These are phyloP conservation scores for Cottoperca gobio DNA, from an alignment of 2,797 vertebrate genomes.

Conservation along the genomic window DNA sequence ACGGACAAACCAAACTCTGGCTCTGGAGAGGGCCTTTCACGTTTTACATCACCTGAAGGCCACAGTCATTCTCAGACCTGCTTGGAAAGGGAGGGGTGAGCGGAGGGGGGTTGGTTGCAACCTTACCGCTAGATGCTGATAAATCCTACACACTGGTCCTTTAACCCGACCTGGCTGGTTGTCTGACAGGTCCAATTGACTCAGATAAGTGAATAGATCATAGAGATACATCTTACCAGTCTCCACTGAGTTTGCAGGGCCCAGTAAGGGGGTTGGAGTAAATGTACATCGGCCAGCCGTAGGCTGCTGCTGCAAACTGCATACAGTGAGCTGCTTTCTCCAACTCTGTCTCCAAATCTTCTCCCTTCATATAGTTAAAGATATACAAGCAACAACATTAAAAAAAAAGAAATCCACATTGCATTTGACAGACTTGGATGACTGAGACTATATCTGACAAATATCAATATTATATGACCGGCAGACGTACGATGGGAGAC, in stretches of 20 bases:
- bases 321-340: conserved; percentile 93
- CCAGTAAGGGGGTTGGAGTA: conserved; percentile 91
- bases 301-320: conserved; percentile 93
- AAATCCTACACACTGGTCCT: too few relatives aligned
- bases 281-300: conserved; percentile 95
- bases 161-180: background rate
- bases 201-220: background rate
- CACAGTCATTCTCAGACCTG: too few relatives aligned
- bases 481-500: conserved; percentile 82
- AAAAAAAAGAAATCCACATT: too few relatives aligned
- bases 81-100: too few relatives aligned
- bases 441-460: too few relatives aligned
- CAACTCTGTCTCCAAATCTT: conserved; percentile 90
- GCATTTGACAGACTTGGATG: background rate
- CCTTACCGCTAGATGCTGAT: too few relatives aligned
- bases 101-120: too few relatives aligned
- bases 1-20: too few relatives aligned
- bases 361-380: conserved; percentile 76
- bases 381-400: background rate
- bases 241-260: conserved; percentile 90
- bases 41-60: too few relatives aligned
- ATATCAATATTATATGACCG: background rate
- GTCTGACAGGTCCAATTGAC: background rate
- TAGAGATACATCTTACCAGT: conserved; percentile 91
- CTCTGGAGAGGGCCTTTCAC: too few relatives aligned